Base-by-base conservation (phyloP, 2,797 vertebrate species). In the Kryptopterus vitreolus region DNA sequence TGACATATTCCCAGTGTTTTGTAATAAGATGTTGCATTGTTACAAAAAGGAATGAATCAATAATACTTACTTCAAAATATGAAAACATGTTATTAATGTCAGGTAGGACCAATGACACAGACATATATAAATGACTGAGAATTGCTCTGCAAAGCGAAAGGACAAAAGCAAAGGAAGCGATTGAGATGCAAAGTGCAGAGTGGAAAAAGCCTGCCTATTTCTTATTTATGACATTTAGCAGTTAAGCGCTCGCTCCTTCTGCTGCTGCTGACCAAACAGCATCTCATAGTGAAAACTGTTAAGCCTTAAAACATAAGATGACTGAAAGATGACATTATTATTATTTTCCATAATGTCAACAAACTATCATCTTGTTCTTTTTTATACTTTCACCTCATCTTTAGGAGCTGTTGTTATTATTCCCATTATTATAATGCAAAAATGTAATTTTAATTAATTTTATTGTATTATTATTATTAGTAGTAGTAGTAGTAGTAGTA, bases 171-270 rank as follows among this genome's bases (percentile, higher is more conserved):
- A 59, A 78, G 83, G 74, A 83, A 85, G 77, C 84, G 59, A 83
- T 81, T 77, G 82, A 80, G 61, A 73, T n/a, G 84, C 62, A 77
- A 71, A 72, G 72, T 82, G 80, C 77, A 70, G 52, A n/a, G 65
- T 75, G 73, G 53, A 80, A 80, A 74, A 83, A 43, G 82, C 63
- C 38, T 69, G 43, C 7, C 58, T 66, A 81, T 85, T 57, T 85
- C 65, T 87, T 87, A 87, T 85, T 84, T 38, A 85, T 86, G 75
- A 81, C 76, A 80, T 72, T 82, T 73, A 66, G 78, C 81, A 77
- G 79, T 63, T 63, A 87, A 85, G 74, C 82, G 63, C 81, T 87
- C 76, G 59, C 69, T 81, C 29, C 63, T 69, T n/a, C 65, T 78
- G 57, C 69, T 73, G 62, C 75, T 81, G 78, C 83, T 82, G 61